Evolutionary conservation across 2,113 vertebrate species (phyloP), one percentile per base, ranked within the genome.

Genomic region (Zosterops lateralis): DNA sequence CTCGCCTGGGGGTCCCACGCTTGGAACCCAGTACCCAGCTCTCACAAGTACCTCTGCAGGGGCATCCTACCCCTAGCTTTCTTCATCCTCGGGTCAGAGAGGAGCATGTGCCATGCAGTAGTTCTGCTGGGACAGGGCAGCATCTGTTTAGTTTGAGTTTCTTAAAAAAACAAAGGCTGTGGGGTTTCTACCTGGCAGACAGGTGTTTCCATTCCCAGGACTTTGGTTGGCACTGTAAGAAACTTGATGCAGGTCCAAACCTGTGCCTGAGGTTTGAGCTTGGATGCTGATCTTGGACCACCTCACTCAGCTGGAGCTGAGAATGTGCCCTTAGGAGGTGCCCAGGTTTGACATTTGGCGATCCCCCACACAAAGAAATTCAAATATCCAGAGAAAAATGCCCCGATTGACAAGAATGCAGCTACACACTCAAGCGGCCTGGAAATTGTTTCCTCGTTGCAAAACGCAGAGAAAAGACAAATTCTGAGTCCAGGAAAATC

Each of bases 201-300:
- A 5, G 45, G 29, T 21, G 66, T 71, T 84, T 74, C 7, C 1
- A 32, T 51, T 54, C 0, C 2, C 0, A 1, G 76, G 58, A 88
- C 83, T 92, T 92, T 77, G 80, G 80, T 87, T 2, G 0, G 29
- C 53, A 22, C 3, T 2, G 38, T 36, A 38, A 54, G 64, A 53
- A 83, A 90, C 29, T 34, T 64, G 73, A 51, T 15, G 7, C 0
- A 3, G 17, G 32, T 58, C 79, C 65, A 58, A 71, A 18, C 14
- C 76, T 31, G n/a, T 3, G 3, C 22, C 84, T 73, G 42, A 80
- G 72, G 48, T 84, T n/a, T 65, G 72, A 84, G 60, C 56, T 75
- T 6, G 16, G 47, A 18, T 78, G 53, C 34, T 74, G 25, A 1
- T 1, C 4, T n/a, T 3, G 3, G 21, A 47, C 9, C 70, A n/a